A percentile compares a stretch with the other conserved stretches of the same genome.
These are phyloP conservation scores for Mareca penelope DNA, from an alignment of 2,797 vertebrate genomes.

Conservation along the genomic window DNA sequence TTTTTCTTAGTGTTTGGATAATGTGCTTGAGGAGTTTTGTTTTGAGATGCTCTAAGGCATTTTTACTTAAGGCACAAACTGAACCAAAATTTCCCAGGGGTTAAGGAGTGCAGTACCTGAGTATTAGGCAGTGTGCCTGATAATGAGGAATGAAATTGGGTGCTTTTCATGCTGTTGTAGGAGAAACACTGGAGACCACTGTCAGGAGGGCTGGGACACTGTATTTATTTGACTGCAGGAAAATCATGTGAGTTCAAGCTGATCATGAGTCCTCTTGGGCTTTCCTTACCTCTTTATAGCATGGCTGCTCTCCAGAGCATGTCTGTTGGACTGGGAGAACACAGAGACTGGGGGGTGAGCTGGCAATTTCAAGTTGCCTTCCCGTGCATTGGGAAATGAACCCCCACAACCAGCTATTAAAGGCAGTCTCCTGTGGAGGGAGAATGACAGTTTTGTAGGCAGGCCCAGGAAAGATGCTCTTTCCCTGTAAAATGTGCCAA, in stretches of 20 bases:
- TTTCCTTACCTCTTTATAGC: not conserved
- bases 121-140: fast-evolving
- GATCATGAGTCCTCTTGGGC: not conserved
- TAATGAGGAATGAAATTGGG: not conserved
- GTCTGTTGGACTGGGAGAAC: not conserved
- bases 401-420: not conserved
- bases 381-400: not conserved
- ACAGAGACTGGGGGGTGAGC: not conserved
- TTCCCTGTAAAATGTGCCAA: not conserved
- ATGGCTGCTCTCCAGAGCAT: not conserved
- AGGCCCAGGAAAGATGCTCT: not conserved
- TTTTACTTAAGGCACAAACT: not conserved
- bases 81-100: not conserved
- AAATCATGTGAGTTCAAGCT: not conserved
- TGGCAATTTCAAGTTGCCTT: not conserved
- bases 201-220: not conserved
- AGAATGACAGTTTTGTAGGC: not conserved
- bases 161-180: not conserved
- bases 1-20: not conserved
- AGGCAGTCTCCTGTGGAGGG: not conserved
- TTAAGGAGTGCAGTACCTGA: not conserved
- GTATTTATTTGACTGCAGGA: not conserved
- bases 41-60: not conserved
- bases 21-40: not conserved
- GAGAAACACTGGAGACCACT: not conserved